A percentile compares a stretch with the other conserved stretches of the same genome.
phyloP scores from a whole-genome alignment of 1,140 invertebrate species.

The Macrotrachela quadricornifera region DNA sequence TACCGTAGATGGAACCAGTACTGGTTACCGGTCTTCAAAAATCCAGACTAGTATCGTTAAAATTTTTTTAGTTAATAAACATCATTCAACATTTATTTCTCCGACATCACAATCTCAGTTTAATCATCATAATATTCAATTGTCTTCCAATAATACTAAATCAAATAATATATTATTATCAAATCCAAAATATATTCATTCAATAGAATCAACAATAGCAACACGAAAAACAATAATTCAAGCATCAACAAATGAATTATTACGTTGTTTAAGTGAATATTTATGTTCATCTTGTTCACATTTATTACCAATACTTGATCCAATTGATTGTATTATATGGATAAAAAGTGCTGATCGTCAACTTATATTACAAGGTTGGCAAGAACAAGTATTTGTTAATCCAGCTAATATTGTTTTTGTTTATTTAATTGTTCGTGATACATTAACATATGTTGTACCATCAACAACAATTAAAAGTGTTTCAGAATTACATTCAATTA shows the following conservation, averaged over 20 bases:
- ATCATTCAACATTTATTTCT: too few species aligned
- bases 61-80: too few species aligned
- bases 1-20: too few species aligned
- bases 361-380: conserved; percentile 86
- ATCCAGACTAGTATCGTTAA: too few species aligned
- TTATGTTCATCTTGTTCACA: conserved; percentile 65
- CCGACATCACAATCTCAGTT: too few species aligned
- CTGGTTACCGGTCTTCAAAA: too few species aligned
- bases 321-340: conserved; percentile 80
- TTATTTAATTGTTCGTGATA: conserved; percentile 80
- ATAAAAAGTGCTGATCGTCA: conserved; percentile 79
- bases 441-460: conserved; percentile 34
- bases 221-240: conserved; percentile 64
- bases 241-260: conserved; percentile 84
- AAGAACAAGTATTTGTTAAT: conserved; percentile 97
- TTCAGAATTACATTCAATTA: conserved; percentile 76
- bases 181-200: too few species aligned
- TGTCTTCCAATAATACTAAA: too few species aligned
- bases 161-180: too few species aligned
- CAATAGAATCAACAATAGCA: not conserved
- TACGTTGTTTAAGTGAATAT: conserved; percentile 85
- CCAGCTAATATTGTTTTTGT: conserved; percentile 98
- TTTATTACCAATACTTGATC: conserved; percentile 38
- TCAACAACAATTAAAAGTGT: conserved; percentile 41
- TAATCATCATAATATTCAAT: too few species aligned